Evolutionary conservation across 2,113 vertebrate genomes (phyloP).

Genomic region (Plestiodon gilberti): DNA sequence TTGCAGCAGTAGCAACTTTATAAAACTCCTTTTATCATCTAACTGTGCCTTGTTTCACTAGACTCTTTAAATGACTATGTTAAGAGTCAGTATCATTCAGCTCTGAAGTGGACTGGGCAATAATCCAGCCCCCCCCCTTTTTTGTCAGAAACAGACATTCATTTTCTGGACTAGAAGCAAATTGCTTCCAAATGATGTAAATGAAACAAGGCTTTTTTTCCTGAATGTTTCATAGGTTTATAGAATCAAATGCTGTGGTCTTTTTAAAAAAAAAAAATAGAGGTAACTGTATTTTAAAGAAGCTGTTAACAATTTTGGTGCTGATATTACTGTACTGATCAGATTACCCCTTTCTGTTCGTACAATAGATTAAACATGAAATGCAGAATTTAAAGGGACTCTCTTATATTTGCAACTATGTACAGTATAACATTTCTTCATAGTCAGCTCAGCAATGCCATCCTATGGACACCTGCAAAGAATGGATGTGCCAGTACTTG

Average conservation of each 20-base stretch:
- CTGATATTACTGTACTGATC: not conserved
- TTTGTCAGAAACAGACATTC: conserved; percentile 62
- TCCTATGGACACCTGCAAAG: not conserved
- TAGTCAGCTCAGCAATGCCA: not conserved
- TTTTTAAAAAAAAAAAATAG: not conserved
- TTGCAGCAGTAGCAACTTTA: conserved; percentile 46
- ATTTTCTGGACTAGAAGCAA: conserved; percentile 59
- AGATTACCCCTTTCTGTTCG: not conserved
- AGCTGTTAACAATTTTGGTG: conserved; percentile 3
- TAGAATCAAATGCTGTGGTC: conserved; percentile 52
- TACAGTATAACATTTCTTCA: not conserved
- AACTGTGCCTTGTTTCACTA: conserved; percentile 63
- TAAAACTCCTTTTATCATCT: conserved; percentile 61
- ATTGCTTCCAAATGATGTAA: conserved; percentile 73
- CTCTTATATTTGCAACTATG: conserved; percentile 18
- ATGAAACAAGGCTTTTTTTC: conserved; percentile 50
- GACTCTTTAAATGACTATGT: conserved; percentile 60
- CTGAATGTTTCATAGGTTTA: conserved; percentile 66
- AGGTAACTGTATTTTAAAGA: not conserved
- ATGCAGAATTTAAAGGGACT: conserved; percentile 32
- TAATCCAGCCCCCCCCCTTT: conserved; percentile 52
- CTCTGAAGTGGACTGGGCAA: conserved; percentile 68
- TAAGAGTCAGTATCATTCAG: conserved; percentile 60
- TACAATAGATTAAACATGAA: conserved; percentile 38
- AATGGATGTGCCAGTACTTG: not conserved